A percentile compares a stretch with the other conserved stretches of the same genome.
Conservation (phyloP, 2,888 invertebrate species). For the Phyto melanocephala region DNA sequence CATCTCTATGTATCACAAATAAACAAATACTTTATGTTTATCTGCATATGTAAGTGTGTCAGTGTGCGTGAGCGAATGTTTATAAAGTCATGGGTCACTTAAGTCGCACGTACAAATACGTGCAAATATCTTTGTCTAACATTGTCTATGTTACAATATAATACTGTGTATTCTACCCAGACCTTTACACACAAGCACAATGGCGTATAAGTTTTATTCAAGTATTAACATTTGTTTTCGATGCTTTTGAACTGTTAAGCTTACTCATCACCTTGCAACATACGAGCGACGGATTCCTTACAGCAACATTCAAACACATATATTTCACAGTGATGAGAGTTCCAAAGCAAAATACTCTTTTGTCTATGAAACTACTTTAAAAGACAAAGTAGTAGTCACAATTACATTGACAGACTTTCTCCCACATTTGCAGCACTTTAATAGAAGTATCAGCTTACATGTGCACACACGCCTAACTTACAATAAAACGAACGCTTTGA, state of each 20-base stretch:
- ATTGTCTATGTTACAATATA: background rate
- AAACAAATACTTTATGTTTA: no score
- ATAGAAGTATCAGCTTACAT: background rate
- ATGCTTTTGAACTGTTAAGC: background rate
- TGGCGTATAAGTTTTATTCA: background rate
- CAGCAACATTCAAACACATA: no score
- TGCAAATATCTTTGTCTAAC: constrained; percentile 42
- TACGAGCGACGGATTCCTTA: background rate
- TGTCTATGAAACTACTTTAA: background rate
- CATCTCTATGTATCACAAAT: background rate
- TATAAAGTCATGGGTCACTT: constrained; percentile 38
- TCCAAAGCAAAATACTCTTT: background rate
- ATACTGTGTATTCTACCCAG: background rate
- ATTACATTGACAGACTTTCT: no score
- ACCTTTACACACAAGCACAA: background rate
- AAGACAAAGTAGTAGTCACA: no score
- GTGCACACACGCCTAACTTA: background rate
- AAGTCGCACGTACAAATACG: constrained; percentile 47
- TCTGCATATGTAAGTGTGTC: background rate
- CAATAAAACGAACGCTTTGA: background rate
- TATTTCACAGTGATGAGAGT: background rate
- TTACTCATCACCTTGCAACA: constrained; percentile 36
- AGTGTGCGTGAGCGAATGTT: background rate
- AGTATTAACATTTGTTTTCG: background rate
- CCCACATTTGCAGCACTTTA: background rate